These are phyloP conservation scores for Glareola pratincola DNA, from an alignment of 2,113 vertebrate genomes.

Conservation along the genomic window DNA sequence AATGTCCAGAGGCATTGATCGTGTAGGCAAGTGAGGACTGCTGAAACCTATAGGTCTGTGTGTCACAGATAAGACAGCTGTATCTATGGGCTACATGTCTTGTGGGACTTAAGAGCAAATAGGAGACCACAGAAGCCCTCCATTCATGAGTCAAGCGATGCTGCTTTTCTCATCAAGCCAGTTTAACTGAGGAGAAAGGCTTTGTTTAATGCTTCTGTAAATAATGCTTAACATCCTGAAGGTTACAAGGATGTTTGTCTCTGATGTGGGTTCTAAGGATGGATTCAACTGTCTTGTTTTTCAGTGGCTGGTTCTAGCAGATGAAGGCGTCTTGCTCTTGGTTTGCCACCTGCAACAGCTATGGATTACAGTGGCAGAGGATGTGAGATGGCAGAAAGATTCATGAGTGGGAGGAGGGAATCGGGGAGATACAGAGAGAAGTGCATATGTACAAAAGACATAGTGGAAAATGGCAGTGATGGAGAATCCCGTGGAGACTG, in stretches of 20 bases:
- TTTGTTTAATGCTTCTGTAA: neutral
- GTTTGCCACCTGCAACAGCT: neutral
- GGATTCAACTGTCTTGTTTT: neutral
- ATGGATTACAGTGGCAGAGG: neutral
- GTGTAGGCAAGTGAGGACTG: neutral
- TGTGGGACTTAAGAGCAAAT: neutral
- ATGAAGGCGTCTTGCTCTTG: neutral
- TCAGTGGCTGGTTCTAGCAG: neutral
- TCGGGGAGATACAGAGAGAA: neutral
- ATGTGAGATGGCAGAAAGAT: neutral
- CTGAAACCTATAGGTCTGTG: neutral
- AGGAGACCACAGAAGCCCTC: neutral
- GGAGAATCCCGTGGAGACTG: neutral
- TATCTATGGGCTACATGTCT: neutral
- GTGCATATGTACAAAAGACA: neutral
- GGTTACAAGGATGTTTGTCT: neutral
- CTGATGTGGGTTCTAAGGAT: neutral
- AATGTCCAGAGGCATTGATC: neutral
- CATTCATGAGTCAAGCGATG: rapidly evolving
- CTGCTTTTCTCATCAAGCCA: neutral
- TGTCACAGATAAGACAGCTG: neutral
- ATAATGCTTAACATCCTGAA: neutral
- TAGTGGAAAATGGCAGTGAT: neutral
- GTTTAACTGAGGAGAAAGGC: neutral
- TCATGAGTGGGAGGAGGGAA: neutral